Evolutionary conservation across 2,113 vertebrate genomes (phyloP).

Genomic region (Scopus umbretta): DNA sequence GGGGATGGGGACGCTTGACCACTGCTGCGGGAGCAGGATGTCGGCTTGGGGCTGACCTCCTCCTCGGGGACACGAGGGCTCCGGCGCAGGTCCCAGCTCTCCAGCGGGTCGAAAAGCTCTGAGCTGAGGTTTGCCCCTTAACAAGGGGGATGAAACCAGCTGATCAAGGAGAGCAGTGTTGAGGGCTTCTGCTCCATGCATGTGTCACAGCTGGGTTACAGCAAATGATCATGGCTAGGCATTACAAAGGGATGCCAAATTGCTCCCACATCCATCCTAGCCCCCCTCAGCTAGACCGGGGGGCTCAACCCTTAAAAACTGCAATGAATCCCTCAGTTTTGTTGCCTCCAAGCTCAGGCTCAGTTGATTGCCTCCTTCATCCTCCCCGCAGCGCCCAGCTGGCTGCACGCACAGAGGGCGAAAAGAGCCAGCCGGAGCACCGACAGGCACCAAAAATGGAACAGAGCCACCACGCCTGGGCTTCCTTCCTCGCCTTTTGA

Average conservation of each 20-base stretch:
- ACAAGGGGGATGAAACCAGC: neutral
- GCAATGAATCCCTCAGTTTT: neutral
- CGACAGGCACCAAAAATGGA: rapidly evolving
- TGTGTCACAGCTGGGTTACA: neutral
- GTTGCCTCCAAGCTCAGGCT: neutral
- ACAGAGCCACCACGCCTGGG: neutral
- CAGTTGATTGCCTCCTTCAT: neutral
- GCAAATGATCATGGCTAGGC: neutral
- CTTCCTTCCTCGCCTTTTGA: neutral
- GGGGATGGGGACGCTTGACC: neutral
- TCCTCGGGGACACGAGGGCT: neutral
- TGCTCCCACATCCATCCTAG: rapidly evolving
- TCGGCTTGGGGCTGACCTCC: neutral
- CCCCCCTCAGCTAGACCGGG: neutral
- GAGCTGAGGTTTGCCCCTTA: neutral
- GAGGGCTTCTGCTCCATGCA: rapidly evolving
- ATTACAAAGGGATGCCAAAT: rapidly evolving
- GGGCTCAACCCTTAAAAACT: neutral
- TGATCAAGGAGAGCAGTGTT: neutral
- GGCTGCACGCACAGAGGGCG: neutral
- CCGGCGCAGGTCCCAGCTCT: neutral
- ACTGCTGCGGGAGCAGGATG: rapidly evolving
- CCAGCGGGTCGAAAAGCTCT: neutral
- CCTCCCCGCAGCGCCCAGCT: neutral
- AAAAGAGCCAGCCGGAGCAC: neutral